A percentile compares a stretch with the other conserved stretches of the same genome.
Conservation (phyloP, 1,140 invertebrate genomes). For the Ruditapes philippinarum region DNA sequence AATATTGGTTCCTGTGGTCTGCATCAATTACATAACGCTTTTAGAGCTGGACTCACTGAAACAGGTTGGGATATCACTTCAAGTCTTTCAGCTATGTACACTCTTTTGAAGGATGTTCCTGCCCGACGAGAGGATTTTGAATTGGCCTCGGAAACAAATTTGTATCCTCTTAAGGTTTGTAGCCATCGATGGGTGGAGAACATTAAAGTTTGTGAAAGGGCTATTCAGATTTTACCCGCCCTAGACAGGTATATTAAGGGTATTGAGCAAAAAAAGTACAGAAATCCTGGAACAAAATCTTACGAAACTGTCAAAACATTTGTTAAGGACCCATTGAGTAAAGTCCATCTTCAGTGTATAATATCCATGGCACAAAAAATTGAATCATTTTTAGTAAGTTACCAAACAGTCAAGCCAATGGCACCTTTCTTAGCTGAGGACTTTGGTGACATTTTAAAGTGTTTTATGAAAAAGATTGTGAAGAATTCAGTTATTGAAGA, state of each 20-base stretch:
- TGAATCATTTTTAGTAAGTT: constrained; percentile 45
- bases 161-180: constrained; percentile 54
- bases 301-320: constrained; percentile 35
- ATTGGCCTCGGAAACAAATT: background rate
- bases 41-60: constrained; percentile 35
- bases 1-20: constrained; percentile 70
- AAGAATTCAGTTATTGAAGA: no score
- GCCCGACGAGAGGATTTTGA: constrained; percentile 67
- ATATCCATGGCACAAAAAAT: constrained; percentile 31
- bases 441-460: no score
- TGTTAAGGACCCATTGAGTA: constrained; percentile 20
- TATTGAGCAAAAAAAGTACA: constrained; percentile 46
- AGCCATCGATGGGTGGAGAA: no score
- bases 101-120: constrained; percentile 66
- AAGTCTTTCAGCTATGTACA: constrained; percentile 37
- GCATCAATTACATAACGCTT: constrained; percentile 65
- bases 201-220: no score
- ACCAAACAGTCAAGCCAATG: constrained; percentile 69
- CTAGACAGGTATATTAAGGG: constrained; percentile 59
- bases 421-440: constrained; percentile 55
- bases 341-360: constrained; percentile 26
- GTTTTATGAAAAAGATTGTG: no score
- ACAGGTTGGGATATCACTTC: constrained; percentile 44
- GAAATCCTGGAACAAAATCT: constrained; percentile 54
- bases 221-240: background rate